Evolutionary conservation across 2,888 invertebrate species (phyloP).

Genomic region (Tetragnatha montana): DNA sequence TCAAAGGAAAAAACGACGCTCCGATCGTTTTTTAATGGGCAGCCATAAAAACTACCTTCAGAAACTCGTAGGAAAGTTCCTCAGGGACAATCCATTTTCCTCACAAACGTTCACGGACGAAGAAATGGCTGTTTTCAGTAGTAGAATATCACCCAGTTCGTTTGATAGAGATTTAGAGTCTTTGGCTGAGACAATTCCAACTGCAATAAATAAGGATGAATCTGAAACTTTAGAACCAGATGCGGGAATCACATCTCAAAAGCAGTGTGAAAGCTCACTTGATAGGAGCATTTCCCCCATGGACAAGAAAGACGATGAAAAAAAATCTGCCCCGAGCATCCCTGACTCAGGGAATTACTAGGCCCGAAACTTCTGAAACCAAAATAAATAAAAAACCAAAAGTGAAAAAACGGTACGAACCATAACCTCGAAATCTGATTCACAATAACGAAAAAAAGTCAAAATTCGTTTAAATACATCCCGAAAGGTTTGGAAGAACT

Average conservation of each 20-base stretch:
- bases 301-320: not conserved
- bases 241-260: not conserved
- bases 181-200: not conserved
- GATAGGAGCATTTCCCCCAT: not conserved
- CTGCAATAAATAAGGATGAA: not conserved
- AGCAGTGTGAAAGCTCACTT: not conserved
- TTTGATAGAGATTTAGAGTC: not conserved
- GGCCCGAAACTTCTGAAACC: not conserved
- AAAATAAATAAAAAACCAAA: not conserved
- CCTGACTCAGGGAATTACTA: not conserved
- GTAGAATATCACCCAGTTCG: not conserved
- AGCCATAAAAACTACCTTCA: not conserved
- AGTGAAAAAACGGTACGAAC: not conserved
- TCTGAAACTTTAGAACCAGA: not conserved
- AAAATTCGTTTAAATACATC: not conserved
- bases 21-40: not conserved
- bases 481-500: conserved; percentile 14
- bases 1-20: not conserved
- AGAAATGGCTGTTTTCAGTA: not conserved
- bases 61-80: not conserved
- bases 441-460: not conserved
- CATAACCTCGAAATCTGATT: not conserved
- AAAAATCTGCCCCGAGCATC: not conserved
- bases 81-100: not conserved
- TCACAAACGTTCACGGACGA: not conserved